Conservation (phyloP, 2,888 invertebrate genomes). For the Netelia melanura region DNA sequence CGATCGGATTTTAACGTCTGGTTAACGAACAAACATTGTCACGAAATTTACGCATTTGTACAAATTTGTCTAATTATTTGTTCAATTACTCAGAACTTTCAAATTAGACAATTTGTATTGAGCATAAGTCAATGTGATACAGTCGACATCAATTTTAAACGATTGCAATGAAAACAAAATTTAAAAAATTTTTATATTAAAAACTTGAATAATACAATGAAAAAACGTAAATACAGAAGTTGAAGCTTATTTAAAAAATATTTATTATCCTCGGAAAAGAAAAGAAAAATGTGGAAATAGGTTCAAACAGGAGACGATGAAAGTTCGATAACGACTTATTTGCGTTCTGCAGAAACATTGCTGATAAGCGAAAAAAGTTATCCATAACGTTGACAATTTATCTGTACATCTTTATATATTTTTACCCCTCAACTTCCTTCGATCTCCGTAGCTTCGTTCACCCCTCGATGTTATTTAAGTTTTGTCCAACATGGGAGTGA, state of each 20-base stretch:
- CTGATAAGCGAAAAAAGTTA: neutral
- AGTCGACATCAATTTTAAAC: too few relatives aligned
- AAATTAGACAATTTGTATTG: too few relatives aligned
- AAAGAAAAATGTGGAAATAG: neutral
- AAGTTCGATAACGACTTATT: neutral
- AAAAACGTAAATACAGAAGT: neutral
- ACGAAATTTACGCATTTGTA: too few relatives aligned
- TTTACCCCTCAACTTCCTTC: conserved; percentile 5
- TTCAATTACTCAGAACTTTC: too few relatives aligned
- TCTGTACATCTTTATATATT: neutral
- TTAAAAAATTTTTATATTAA: neutral
- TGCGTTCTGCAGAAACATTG: neutral
- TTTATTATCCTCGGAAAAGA: neutral
- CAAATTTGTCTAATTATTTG: too few relatives aligned
- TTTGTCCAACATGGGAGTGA: conserved; percentile 42
- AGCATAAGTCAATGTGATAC: too few relatives aligned
- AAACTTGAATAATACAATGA: neutral
- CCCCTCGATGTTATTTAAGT: conserved; percentile 48
- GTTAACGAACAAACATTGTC: too few relatives aligned
- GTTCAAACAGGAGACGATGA: neutral
- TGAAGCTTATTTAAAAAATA: neutral
- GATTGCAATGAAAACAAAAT: too few relatives aligned
- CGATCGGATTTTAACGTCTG: too few relatives aligned
- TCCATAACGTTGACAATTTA: neutral
- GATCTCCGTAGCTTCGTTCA: conserved; percentile 20